Evolutionary conservation across 1,140 invertebrate genomes (phyloP).

Genomic region (Nilaparvata lugens): DNA sequence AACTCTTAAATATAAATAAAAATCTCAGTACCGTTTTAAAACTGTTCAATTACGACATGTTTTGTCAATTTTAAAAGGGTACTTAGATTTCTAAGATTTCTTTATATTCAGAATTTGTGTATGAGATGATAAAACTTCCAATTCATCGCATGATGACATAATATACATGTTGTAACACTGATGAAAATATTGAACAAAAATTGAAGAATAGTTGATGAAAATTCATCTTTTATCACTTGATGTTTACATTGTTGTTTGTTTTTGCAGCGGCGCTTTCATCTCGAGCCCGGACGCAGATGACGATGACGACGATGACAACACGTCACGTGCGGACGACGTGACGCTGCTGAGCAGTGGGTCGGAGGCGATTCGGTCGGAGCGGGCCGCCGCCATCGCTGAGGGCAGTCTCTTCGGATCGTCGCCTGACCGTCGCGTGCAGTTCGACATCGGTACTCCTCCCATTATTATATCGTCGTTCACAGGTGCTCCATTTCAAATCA

Average conservation of each 20-base stretch:
- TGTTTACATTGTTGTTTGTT: neutral
- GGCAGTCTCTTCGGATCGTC: constrained; percentile 28
- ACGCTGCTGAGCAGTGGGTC: constrained; percentile 30
- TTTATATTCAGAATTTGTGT: neutral
- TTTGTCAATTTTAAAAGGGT: no score
- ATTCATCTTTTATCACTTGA: neutral
- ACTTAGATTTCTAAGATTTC: no score
- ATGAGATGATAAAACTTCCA: neutral
- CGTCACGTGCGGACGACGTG: constrained; percentile 8
- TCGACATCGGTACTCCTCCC: constrained; percentile 31
- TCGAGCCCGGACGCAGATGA: neutral
- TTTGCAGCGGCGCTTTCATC: neutral
- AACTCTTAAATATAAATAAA: no score
- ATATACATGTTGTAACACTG: no score
- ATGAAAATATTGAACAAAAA: neutral
- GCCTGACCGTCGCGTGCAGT: constrained; percentile 39
- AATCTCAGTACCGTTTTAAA: neutral
- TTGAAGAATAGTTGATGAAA: neutral
- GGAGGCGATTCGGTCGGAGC: constrained; percentile 39
- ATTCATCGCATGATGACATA: neutral
- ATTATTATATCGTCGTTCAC: neutral
- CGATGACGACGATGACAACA: constrained; percentile 7
- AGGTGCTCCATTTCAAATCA: neutral
- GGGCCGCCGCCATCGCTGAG: constrained; percentile 34
- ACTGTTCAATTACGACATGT: no score